These are phyloP conservation scores for Acanthopagrus latus DNA, from an alignment of 2,797 vertebrate genomes.

Conservation along the genomic window DNA sequence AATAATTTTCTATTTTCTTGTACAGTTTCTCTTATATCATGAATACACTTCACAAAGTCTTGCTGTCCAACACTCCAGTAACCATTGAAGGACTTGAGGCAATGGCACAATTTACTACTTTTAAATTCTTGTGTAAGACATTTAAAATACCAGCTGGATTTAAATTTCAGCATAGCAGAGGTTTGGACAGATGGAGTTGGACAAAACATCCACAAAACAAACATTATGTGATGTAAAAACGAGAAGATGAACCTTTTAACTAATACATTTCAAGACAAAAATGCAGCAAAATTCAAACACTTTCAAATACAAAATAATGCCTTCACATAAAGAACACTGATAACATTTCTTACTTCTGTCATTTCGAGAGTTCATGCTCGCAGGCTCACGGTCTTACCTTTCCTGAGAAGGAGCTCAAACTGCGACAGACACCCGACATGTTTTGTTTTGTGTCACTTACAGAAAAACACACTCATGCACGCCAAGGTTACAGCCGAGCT, in stretches of 20 bases:
- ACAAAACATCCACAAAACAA: neutral
- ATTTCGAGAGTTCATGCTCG: neutral
- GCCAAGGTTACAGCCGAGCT: slow-evolving; percentile 72
- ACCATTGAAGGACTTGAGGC: neutral
- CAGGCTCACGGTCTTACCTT: slow-evolving; percentile 68
- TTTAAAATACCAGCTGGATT: neutral
- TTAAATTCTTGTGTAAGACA: neutral
- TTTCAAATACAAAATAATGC: neutral
- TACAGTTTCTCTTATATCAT: no score
- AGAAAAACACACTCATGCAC: neutral
- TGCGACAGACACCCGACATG: slow-evolving; percentile 70
- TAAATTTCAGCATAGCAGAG: neutral
- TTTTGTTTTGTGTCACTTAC: neutral
- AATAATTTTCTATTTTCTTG: no score
- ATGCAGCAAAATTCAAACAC: neutral
- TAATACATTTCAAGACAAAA: neutral
- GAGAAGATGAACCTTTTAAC: neutral
- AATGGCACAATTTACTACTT: neutral
- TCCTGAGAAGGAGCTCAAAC: slow-evolving; percentile 45
- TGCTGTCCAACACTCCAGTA: no score
- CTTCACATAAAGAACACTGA: neutral
- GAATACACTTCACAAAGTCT: no score
- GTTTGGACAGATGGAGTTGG: rapidly evolving
- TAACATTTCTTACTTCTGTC: neutral
- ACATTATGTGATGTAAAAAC: neutral